Evolutionary conservation across 2,797 vertebrate genomes (phyloP), one percentile per base, ranked within the genome.

Genomic region (Channallabes apus): DNA sequence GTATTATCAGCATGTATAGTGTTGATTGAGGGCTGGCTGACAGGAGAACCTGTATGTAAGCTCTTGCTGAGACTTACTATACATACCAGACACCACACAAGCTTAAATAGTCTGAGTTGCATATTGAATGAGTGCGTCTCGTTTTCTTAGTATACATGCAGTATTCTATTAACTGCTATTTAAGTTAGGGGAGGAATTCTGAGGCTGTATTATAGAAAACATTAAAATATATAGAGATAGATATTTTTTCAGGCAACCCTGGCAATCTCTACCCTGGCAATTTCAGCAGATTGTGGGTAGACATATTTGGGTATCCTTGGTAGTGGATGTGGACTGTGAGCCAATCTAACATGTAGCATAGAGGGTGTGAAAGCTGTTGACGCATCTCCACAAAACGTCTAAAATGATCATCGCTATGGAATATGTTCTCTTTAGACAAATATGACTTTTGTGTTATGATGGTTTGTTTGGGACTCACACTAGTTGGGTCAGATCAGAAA

Each of bases 1-100:
- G 56, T n/a, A 61, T 24, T n/a, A 6, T 61, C 61, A 61, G 56
- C 3, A 11, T 12, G 59, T n/a, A 59, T 61, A 78, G 12, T 24
- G 22, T 78, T 35, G 9, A 78, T 38, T 61, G 62, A 79, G 17
- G n/a, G n/a, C n/a, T n/a, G 32, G 20, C 76, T 78, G 24, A 79
- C 6, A 1, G 76, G 22, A 78, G 58, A 20, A 61, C 56, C 56
- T 61, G 29, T 59, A n/a, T 61, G 20, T 61, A 61, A 38, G 54
- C 29, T 61, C 56, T 61, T 78, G 24, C 20, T 75, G 59, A 75
- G 72, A 15, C n/a, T 61, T 79, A 35, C 7, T 7, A 18, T 22
- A 20, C 24, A 59, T 77, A 32, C 54, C 29, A 58, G 20, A 59
- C 54, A 77, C 4, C 51, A 77, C n/a, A 77, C 54, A 77, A 58